phyloP scores from a whole-genome alignment of 2,797 vertebrate species.

The Valencia hispanica region DNA sequence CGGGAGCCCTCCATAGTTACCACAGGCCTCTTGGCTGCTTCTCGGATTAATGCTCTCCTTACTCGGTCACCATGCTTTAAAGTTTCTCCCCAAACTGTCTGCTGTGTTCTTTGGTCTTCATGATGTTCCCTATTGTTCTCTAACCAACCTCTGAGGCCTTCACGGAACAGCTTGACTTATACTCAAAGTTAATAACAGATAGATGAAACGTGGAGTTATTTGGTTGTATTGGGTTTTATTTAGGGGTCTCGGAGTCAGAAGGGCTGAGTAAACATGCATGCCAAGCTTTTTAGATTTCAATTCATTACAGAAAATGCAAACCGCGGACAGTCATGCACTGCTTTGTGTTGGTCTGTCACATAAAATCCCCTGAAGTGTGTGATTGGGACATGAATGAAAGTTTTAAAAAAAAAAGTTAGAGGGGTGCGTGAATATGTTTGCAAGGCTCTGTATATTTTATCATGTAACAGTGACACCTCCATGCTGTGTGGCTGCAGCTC shows the following conservation, averaged over 20 bases:
- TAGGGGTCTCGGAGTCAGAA: neutral
- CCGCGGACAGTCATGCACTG: neutral
- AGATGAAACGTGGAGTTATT: neutral
- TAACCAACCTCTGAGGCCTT: neutral
- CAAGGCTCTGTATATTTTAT: constrained; percentile 14
- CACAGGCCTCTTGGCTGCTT: too few relatives aligned
- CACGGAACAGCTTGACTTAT: neutral
- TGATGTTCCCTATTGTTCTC: neutral
- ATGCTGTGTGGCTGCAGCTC: constrained; percentile 10
- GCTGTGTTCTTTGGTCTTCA: neutral
- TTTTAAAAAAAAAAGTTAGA: neutral
- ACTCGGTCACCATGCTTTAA: too few relatives aligned
- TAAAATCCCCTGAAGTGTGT: neutral
- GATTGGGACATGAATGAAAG: neutral
- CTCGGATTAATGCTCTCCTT: too few relatives aligned
- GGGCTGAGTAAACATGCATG: neutral
- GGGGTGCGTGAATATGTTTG: neutral
- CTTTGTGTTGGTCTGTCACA: constrained; percentile 4
- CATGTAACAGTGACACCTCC: neutral
- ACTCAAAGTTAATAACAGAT: neutral
- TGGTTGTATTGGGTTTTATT: too few relatives aligned
- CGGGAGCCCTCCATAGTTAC: too few relatives aligned
- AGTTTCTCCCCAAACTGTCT: neutral
- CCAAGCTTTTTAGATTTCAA: neutral
- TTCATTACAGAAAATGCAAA: neutral